Evolutionary conservation across 2,113 vertebrate genomes (phyloP), one percentile per base, ranked within the genome.

Genomic region (Carollia perspicillata): DNA sequence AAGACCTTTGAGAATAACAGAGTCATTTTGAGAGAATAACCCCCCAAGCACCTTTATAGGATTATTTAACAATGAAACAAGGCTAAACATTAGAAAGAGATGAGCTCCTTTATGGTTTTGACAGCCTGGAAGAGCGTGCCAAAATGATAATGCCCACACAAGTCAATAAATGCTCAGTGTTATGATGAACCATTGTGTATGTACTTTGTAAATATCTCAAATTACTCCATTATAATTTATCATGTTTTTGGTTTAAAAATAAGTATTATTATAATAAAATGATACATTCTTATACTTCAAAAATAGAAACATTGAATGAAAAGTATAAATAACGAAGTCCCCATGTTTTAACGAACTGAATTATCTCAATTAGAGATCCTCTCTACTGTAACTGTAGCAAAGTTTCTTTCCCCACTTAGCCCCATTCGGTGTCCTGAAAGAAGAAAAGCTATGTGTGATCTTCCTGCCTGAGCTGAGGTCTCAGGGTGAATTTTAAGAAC

Each of bases 11-110:
- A 94, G 94, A 75, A 95, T 80, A 80, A 81, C 69, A 18, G 20
- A 68, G 72, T 93, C 72, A 91, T 93, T 96, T 68, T 95, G 83
- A 87, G 44, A 93, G 40, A 95, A 95, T 55, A 74, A 69, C 49
- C 13, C 58, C 78, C 40, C 12, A 69, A 55, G 42, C 8, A 94
- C 58, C 68, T 96, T 93, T 55, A 91, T 91, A 92, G 66, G 47
- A 89, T 93, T 71, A 55, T 79, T 84, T 89, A 92, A 88, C 93
- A 83, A 78, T 12, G 40, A 90, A 63, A 42, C 35, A 60, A 90
- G 20, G 30, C 6, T 53, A 81, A 49, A 69, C 35, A n/a, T 55
- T 40, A 74, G 84, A 30, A 22, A 66, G 20, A 68, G 23, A 69
- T 35, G 66, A 77, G 6, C 22, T 81, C 13, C 14, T 49, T 35